Conservation (phyloP, 1,140 invertebrate genomes). For the Drosophila murphyi region DNA sequence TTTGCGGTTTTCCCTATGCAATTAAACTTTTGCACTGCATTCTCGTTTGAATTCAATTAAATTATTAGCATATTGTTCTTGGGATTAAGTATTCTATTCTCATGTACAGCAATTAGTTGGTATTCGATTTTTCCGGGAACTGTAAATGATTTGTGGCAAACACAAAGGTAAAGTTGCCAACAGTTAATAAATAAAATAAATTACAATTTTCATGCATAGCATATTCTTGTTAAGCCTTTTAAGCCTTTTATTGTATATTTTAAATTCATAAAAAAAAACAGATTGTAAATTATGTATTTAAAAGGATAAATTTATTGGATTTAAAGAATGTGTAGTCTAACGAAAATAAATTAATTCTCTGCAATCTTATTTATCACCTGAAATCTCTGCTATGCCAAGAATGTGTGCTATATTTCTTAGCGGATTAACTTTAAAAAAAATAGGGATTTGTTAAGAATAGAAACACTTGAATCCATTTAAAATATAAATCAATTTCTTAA, state of each 20-base stretch:
- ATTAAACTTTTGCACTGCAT: slow-evolving; percentile 21
- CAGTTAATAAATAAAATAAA: background rate
- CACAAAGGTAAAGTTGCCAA: background rate
- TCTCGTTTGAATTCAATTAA: slow-evolving; percentile 6
- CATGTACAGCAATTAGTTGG: background rate
- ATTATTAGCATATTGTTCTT: slow-evolving; percentile 10
- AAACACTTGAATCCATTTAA: too few relatives aligned
- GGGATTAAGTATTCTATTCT: slow-evolving; percentile 4
- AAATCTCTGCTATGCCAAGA: background rate
- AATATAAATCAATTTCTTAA: too few relatives aligned
- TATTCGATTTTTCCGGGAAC: background rate
- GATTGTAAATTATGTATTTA: background rate
- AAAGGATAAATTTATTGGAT: background rate
- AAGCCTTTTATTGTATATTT: background rate
- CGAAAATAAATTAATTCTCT: background rate
- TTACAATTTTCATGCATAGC: background rate
- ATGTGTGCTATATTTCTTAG: background rate
- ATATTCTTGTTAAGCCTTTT: too few relatives aligned
- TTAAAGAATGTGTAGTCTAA: background rate
- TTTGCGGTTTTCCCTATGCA: slow-evolving; percentile 29
- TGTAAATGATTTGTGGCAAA: too few relatives aligned
- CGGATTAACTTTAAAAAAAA: too few relatives aligned
- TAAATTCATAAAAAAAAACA: too few relatives aligned
- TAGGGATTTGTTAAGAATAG: background rate
- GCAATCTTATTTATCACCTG: background rate